A percentile compares a stretch with the other conserved stretches of the same genome.
These are phyloP conservation scores for Thalpophila matura DNA, from an alignment of 2,888 invertebrate species.

Conservation along the genomic window DNA sequence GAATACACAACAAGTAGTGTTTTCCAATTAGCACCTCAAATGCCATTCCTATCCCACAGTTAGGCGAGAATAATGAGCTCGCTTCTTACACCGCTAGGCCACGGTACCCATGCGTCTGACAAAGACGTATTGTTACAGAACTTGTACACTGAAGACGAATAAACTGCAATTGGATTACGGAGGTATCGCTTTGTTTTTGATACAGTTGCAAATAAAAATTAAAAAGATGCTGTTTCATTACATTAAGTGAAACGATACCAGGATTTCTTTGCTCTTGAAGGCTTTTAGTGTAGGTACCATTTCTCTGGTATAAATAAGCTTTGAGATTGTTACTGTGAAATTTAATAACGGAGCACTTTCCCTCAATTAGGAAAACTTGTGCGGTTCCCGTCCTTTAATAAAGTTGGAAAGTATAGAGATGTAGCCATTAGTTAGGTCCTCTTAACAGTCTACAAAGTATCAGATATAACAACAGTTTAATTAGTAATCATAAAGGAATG, in stretches of 20 bases:
- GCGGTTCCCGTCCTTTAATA: conserved; percentile 6
- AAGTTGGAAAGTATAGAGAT: conserved; percentile 31
- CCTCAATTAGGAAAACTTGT: conserved; percentile 33
- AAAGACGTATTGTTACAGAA: conserved; percentile 50
- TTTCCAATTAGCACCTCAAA: conserved; percentile 71
- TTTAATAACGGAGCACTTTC: conserved; percentile 25
- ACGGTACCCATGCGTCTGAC: conserved; percentile 55
- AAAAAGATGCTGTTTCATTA: too few species aligned
- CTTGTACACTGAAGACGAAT: conserved; percentile 15
- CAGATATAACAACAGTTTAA: background rate
- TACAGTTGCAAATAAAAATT: too few species aligned
- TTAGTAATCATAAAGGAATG: too few species aligned
- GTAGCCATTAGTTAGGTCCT: conserved; percentile 2
- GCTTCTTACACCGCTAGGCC: conserved; percentile 57
- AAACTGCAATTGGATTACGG: too few species aligned
- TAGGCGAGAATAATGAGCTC: conserved; percentile 62
- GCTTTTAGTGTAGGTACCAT: background rate
- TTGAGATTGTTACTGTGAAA: conserved; percentile 12
- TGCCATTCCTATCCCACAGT: conserved; percentile 70
- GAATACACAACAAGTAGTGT: conserved; percentile 48
- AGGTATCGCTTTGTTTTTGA: too few species aligned
- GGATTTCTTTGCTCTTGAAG: too few species aligned
- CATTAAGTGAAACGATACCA: too few species aligned
- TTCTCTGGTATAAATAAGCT: conserved; percentile 1
- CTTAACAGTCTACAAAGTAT: background rate